These are phyloP conservation scores for Crotalus helleri DNA, from an alignment of 2,113 vertebrate genomes.

Conservation along the genomic window DNA sequence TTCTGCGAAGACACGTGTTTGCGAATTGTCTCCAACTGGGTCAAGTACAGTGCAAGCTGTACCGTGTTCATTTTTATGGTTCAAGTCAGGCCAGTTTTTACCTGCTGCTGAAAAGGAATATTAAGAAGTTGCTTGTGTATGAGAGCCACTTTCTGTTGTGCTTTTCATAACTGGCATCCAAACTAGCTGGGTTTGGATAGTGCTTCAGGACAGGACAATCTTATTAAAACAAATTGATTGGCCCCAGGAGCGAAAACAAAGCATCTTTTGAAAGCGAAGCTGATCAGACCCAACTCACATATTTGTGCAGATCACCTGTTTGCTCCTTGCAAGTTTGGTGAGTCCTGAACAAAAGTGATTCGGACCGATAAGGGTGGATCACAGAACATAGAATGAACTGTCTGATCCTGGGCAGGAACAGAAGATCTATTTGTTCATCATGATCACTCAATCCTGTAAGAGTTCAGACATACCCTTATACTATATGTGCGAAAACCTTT, in stretches of 20 bases:
- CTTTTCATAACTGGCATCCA: conserved; percentile 32
- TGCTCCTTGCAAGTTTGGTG: not conserved
- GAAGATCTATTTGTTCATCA: not conserved
- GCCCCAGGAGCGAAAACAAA: conserved; percentile 51
- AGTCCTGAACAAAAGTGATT: not conserved
- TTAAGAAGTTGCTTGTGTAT: conserved; percentile 48
- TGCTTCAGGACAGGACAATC: not conserved
- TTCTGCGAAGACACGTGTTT: conserved; percentile 55
- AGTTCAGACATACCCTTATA: not conserved
- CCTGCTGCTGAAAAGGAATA: conserved; percentile 46
- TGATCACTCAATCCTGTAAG: not conserved
- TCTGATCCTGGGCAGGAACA: not conserved
- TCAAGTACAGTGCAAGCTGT: conserved; percentile 43
- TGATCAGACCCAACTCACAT: not conserved
- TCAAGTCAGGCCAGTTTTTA: conserved; percentile 47
- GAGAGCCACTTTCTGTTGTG: conserved; percentile 40
- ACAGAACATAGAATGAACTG: not conserved
- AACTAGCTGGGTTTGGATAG: conserved; percentile 22
- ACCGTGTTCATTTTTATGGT: conserved; percentile 17
- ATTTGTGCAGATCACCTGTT: not conserved
- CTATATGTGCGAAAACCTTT: not conserved
- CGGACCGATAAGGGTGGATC: not conserved
- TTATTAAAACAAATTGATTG: conserved; percentile 46
- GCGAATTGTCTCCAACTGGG: conserved; percentile 62
- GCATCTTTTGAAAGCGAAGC: not conserved